Percentiles rank a stretch among this genome's conserved stretches.
Conservation (phyloP, 2,797 vertebrate genomes). For the Myripristis jacobus region DNA sequence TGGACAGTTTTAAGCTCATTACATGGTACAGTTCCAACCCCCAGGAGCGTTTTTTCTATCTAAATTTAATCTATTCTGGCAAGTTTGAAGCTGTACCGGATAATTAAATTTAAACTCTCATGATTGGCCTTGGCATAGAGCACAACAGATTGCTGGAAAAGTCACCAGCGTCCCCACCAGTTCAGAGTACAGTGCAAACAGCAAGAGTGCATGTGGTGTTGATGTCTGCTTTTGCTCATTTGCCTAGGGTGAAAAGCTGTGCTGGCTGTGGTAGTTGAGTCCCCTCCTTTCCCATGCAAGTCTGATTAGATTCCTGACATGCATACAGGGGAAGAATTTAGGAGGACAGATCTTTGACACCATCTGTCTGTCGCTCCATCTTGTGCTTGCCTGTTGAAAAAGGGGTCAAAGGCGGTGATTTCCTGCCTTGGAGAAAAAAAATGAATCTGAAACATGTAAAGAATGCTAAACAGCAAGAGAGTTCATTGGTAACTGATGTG, state of each 20-base stretch:
- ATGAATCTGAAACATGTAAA: constrained; percentile 55
- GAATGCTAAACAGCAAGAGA: constrained; percentile 53
- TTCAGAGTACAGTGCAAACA: neutral
- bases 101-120: neutral
- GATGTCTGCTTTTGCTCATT: constrained; percentile 17
- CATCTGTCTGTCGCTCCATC: constrained; percentile 45
- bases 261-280: constrained; percentile 32
- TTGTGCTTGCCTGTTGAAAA: constrained; percentile 27
- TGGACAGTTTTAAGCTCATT: no score
- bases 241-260: constrained; percentile 16
- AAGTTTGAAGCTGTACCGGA: neutral
- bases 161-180: no score
- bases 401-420: constrained; percentile 42
- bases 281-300: constrained; percentile 42
- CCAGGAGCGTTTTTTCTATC: no score
- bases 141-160: no score
- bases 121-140: neutral
- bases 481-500: constrained; percentile 5
- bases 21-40: no score
- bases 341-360: constrained; percentile 40
- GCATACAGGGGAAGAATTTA: constrained; percentile 66
- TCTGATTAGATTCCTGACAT: constrained; percentile 68
- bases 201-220: constrained; percentile 3
- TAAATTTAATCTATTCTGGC: neutral
- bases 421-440: constrained; percentile 53